Base-by-base conservation (phyloP, 2,113 vertebrate species). In the Physeter macrocephalus region DNA sequence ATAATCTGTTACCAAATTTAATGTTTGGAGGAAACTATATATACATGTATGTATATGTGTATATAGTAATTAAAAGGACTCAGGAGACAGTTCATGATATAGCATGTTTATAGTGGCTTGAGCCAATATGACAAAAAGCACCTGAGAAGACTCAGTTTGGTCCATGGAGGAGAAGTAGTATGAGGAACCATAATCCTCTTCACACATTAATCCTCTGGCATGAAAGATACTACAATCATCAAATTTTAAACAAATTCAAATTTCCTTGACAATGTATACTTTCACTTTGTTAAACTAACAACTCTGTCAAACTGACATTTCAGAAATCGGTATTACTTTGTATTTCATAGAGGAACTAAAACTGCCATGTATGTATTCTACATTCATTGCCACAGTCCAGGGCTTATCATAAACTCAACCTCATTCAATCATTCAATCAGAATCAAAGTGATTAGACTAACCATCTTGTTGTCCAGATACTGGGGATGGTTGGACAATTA, bases 241-340 rank as follows among this genome's bases (percentile, higher is more conserved):
- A 66, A 61, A 46, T 69, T 62, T 82, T 77, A 81, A 93, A 85
- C 52, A 77, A 92, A 92, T 90, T 13, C 29, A 92, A 59, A 77
- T 43, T 86, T 41, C 12, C 8, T 77, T 90, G 49, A 49, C 23
- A 41, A 74, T 34, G 8, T 54, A 4, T 67, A 61, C 21, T 61
- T 88, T 80, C 21, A 39, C 72, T 96, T 88, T 23, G 34, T 88
- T 77, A 96, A 86, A 78, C 15, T 92, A 90, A 27, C 27, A 84
- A 84, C 34, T 91, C 23, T 77, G 20, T 34, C 87, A 88, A 72
- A 39, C 0, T 46, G 21, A 21, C 13, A 90, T 29, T 95, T 36
- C 36, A 61, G 23, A 84, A 82, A 41, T 59, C 2, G 12, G 20
- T 74, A 52, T 6, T 80, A 69, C 27, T 86, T 90, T 69, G 41